Base-by-base conservation (phyloP, 1,140 invertebrate genomes). In the Macrocentrus cingulum region DNA sequence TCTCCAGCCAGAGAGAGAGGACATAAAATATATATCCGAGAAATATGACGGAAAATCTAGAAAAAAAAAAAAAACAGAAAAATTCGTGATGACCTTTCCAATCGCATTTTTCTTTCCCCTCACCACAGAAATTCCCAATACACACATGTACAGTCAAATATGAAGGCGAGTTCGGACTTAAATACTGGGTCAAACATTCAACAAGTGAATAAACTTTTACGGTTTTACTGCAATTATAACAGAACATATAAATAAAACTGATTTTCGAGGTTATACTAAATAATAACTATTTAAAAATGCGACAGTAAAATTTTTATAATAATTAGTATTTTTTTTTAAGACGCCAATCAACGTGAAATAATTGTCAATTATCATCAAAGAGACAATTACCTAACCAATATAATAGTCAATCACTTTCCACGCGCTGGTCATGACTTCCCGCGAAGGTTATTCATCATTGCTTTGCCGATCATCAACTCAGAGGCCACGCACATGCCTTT, bases 351-450 rank as follows among this genome's bases (percentile, higher is more conserved):
- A 16, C 4, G 25, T 29, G 25, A 29, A 29, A 29, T 29, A 19
- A 25, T 56, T 22, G 16, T n/a, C 15, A 23, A 20, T 20, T 23
- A 48, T n/a, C n/a, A n/a, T n/a, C n/a, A n/a, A n/a, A n/a, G n/a
- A n/a, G n/a, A n/a, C n/a, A n/a, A n/a, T n/a, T n/a, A n/a, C n/a
- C n/a, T n/a, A n/a, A n/a, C n/a, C n/a, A n/a, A n/a, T n/a, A n/a
- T n/a, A n/a, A n/a, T n/a, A n/a, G 23, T 48, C 45, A 48, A 48
- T 48, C 45, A 48, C 45, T 48, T 48, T 48, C 22, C 45, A 22
- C 19, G 4, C 22, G 45, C n/a, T n/a, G n/a, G 20, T 23, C 22
- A 48, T 48, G 23, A 39, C 36, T 5, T 39, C 36, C 36, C 36
- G 4, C 36, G 36, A 39, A 39, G 36, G 36, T 39, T 39, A 39